Percentiles rank a stretch among this genome's conserved stretches.
Conservation (phyloP, 2,797 vertebrate species). For the Aulostomus chinensis region DNA sequence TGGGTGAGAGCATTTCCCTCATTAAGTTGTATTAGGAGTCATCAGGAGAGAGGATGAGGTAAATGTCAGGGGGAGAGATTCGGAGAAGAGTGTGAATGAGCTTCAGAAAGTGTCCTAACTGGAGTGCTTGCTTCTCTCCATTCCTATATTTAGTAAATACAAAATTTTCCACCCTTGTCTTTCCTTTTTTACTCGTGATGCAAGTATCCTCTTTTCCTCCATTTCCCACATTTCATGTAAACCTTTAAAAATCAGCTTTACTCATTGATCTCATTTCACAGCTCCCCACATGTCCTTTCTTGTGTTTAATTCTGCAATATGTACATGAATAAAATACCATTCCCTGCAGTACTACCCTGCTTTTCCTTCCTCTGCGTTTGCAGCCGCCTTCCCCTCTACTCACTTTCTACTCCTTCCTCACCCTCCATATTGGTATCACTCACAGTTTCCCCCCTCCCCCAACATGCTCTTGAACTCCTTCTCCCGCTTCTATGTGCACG, state of each 20-base stretch:
- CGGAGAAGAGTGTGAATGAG: neutral
- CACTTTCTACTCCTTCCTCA: constrained; percentile 9
- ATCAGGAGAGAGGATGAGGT: neutral
- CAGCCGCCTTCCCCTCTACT: constrained; percentile 7
- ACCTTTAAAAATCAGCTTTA: neutral
- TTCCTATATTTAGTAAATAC: no score
- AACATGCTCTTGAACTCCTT: constrained; percentile 47
- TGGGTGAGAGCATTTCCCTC: constrained; percentile 1
- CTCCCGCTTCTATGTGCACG: constrained; percentile 36
- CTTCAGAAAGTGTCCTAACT: neutral
- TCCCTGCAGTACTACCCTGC: neutral
- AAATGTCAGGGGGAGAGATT: constrained; percentile 5
- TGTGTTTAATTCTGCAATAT: neutral
- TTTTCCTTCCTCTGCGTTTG: constrained; percentile 12
- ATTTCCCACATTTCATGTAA: neutral
- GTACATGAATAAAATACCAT: neutral
- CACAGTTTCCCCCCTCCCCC: constrained; percentile 34
- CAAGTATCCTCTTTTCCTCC: neutral
- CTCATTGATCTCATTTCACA: neutral
- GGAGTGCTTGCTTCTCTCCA: no score
- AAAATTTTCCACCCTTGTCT: neutral
- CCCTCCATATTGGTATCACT: constrained; percentile 32
- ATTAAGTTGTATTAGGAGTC: constrained; percentile 13
- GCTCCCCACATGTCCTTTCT: neutral
- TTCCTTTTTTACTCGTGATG: neutral